These are phyloP conservation scores for Eupleurogrammus muticus DNA, from an alignment of 2,797 vertebrate genomes.

Conservation along the genomic window DNA sequence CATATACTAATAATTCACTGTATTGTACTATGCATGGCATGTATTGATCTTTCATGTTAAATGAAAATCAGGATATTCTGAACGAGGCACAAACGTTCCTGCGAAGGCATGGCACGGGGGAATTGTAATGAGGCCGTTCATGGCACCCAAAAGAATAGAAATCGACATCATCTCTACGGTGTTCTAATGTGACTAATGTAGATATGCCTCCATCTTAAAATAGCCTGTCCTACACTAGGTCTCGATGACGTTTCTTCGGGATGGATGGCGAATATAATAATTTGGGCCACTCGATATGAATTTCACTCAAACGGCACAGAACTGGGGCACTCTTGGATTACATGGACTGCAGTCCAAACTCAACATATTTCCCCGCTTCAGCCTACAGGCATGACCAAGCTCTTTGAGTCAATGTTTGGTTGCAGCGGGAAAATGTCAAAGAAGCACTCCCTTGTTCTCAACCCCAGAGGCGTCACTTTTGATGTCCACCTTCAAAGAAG, in stretches of 20 bases:
- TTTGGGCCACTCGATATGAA: conserved; percentile 69
- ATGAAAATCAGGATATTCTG: conserved; percentile 14
- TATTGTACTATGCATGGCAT: background rate
- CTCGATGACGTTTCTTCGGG: conserved; percentile 56
- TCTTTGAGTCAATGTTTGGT: conserved; percentile 66
- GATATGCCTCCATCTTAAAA: conserved; percentile 73
- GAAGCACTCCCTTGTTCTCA: conserved; percentile 66
- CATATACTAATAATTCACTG: conserved; percentile 6
- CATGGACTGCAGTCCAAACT: conserved; percentile 54
- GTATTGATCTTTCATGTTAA: background rate
- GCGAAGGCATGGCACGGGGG: conserved; percentile 47
- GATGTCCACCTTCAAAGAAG: conserved; percentile 78
- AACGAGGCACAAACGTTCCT: conserved; percentile 38
- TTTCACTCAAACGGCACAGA: conserved; percentile 64
- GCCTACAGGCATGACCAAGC: conserved; percentile 59
- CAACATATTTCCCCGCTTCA: conserved; percentile 64
- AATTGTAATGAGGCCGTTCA: conserved; percentile 72
- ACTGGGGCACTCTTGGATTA: conserved; percentile 71
- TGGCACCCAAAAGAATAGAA: conserved; percentile 66
- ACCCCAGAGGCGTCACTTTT: conserved; percentile 70
- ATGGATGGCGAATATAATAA: conserved; percentile 73
- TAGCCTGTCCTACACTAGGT: conserved; percentile 62
- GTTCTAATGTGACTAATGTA: conserved; percentile 70
- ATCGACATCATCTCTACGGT: conserved; percentile 71
- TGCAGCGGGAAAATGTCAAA: conserved; percentile 66